Percentiles rank a stretch among this genome's conserved stretches.
Evolutionary conservation across 2,113 vertebrate genomes (phyloP).

Genomic region (Gopherus evgoodei): DNA sequence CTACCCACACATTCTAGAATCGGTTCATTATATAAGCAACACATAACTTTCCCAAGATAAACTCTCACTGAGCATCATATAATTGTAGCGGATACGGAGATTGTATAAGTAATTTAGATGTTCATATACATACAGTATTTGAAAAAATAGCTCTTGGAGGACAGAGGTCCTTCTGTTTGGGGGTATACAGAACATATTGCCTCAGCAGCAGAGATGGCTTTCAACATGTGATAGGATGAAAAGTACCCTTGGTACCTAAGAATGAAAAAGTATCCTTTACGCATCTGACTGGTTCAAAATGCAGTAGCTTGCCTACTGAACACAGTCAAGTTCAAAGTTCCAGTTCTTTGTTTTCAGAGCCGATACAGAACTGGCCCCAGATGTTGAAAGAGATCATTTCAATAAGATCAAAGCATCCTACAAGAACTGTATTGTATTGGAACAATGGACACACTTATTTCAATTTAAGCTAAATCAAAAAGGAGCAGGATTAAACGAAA

Average conservation of each 20-base stretch:
- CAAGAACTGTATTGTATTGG: neutral
- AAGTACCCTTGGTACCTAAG: neutral
- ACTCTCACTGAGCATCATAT: no score
- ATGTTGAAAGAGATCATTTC: neutral
- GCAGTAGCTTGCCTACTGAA: no score
- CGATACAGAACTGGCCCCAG: neutral
- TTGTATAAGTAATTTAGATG: no score
- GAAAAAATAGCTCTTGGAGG: no score
- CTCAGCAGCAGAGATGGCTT: neutral
- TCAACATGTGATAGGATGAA: neutral
- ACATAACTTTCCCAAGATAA: no score
- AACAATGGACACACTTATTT: no score
- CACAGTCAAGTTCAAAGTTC: neutral
- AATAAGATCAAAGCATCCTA: neutral
- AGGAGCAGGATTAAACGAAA: neutral
- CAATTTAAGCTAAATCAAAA: neutral
- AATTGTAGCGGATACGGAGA: no score
- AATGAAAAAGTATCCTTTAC: neutral
- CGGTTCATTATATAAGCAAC: no score
- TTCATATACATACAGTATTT: no score
- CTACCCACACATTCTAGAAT: no score
- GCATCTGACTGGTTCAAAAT: neutral
- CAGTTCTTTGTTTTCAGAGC: neutral
- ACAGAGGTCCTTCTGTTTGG: neutral
- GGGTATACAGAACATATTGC: neutral